Evolutionary conservation across 2,797 vertebrate genomes (phyloP).

Genomic region (Sebastes glaucus): DNA sequence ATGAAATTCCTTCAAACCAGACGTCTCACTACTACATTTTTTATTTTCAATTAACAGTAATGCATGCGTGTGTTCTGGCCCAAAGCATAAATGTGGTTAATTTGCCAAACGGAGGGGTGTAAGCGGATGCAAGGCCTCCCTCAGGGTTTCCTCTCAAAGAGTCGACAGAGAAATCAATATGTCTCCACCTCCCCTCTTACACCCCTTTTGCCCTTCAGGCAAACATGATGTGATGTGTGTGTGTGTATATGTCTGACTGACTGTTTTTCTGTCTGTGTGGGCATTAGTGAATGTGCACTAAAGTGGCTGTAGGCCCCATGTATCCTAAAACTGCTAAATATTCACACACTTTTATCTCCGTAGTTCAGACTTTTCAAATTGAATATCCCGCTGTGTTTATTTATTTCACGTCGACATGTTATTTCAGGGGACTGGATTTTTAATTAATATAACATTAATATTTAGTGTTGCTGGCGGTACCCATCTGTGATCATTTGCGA

Average conservation of each 20-base stretch:
- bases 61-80: conserved; percentile 39
- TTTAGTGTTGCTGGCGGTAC: conserved; percentile 8
- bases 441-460: conserved; percentile 34
- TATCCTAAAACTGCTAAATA: not conserved
- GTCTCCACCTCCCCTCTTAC: conserved; percentile 40
- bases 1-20: conserved; percentile 43
- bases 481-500: conserved; percentile 10
- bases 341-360: conserved; percentile 9
- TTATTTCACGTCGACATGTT: conserved; percentile 5
- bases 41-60: conserved; percentile 7
- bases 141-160: conserved; percentile 62
- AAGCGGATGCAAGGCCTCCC: conserved; percentile 61
- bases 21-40: conserved; percentile 31
- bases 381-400: conserved; percentile 32
- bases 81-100: conserved; percentile 54
- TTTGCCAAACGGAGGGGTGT: conserved; percentile 49
- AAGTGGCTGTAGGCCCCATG: not conserved
- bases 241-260: conserved; percentile 13
- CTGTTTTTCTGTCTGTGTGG: conserved; percentile 15
- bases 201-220: conserved; percentile 41
- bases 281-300: not conserved
- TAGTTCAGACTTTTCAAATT: conserved; percentile 23
- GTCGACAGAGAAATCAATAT: conserved; percentile 68
- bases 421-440: conserved; percentile 15
- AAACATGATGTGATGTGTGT: conserved; percentile 28